phyloP scores from a whole-genome alignment of 2,797 vertebrate genomes.

The Erithacus rubecula region DNA sequence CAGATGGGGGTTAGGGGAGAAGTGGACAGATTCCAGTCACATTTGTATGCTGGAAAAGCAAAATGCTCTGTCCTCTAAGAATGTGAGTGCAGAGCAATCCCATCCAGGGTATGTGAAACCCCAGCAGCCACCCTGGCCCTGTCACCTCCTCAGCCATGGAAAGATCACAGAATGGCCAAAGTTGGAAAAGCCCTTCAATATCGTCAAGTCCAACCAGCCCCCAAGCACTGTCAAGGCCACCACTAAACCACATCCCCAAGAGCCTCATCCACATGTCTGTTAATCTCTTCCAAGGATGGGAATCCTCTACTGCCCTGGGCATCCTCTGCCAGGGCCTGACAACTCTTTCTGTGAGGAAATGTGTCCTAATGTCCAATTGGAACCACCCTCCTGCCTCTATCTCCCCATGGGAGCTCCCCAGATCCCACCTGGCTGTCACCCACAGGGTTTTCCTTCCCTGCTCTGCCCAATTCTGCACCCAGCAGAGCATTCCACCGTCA shows the following conservation, averaged over 20 bases:
- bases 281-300: background rate
- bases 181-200: background rate
- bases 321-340: background rate
- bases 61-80: background rate
- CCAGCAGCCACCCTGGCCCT: rapidly evolving
- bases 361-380: background rate
- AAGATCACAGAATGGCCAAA: background rate
- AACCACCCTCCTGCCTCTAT: background rate
- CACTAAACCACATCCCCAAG: background rate
- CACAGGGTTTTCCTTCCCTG: background rate
- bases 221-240: background rate
- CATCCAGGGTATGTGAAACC: background rate
- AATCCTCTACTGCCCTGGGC: background rate
- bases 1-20: background rate
- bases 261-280: background rate
- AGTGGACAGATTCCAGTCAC: background rate
- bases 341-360: background rate
- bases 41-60: background rate
- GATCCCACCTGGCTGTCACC: background rate
- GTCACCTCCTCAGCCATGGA: rapidly evolving
- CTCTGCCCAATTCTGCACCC: background rate
- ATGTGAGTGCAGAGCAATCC: background rate
- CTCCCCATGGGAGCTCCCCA: background rate
- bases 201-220: background rate
- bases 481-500: background rate